Percentiles rank a stretch among this genome's conserved stretches.
phyloP scores from a whole-genome alignment of 1,140 invertebrate genomes.

The Ericerus pela region DNA sequence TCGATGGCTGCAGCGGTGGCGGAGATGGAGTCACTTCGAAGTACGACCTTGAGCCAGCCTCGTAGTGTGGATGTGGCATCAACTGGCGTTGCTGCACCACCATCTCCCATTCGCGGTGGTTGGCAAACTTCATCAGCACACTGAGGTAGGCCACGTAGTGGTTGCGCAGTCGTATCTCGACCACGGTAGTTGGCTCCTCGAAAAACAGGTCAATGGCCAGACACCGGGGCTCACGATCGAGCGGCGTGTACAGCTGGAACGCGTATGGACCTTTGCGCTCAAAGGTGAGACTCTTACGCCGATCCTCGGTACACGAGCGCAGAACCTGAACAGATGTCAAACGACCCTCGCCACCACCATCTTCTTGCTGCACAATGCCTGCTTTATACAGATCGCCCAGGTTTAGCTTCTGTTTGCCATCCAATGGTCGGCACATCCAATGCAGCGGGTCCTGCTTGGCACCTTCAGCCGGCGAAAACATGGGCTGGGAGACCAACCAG shows the following conservation, averaged over 20 bases:
- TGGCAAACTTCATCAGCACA: neutral
- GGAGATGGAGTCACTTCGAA: neutral
- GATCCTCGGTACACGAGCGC: neutral
- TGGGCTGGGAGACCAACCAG: too few relatives aligned
- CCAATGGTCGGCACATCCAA: neutral
- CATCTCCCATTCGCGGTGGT: neutral
- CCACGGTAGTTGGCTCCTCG: neutral
- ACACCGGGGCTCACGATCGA: neutral
- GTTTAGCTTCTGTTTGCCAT: neutral
- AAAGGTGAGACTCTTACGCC: neutral
- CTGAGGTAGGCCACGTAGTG: neutral
- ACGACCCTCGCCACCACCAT: too few relatives aligned
- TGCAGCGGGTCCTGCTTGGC: too few relatives aligned
- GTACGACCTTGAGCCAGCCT: neutral
- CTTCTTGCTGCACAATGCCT: neutral
- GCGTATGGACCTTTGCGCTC: neutral
- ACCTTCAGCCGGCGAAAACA: too few relatives aligned
- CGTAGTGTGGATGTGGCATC: neutral
- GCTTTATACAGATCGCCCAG: neutral
- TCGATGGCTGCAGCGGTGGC: too few relatives aligned
- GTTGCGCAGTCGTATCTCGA: neutral
- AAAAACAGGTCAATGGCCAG: neutral
- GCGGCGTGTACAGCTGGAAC: neutral
- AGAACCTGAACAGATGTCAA: too few relatives aligned
- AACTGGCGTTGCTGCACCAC: neutral